These are phyloP conservation scores for Darevskia nairensis DNA, from an alignment of 2,797 vertebrate genomes.

Conservation along the genomic window DNA sequence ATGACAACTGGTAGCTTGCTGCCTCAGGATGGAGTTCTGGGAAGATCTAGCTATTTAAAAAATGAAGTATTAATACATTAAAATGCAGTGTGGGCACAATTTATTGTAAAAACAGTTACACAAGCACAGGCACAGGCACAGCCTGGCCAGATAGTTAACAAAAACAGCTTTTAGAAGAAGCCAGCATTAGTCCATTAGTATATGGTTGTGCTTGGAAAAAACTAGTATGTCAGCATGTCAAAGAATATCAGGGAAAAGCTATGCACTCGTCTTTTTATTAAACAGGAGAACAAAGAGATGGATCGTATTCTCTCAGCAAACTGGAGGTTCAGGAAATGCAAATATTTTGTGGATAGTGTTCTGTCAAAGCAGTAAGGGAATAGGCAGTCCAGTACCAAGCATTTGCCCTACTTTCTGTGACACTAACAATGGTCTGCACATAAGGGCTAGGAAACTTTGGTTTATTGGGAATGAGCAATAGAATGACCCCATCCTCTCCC, in stretches of 20 bases:
- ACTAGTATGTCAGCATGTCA: constrained; percentile 58
- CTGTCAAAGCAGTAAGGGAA: neutral
- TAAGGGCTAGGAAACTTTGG: too few species aligned
- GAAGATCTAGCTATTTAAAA: constrained; percentile 52
- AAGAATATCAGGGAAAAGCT: constrained; percentile 51
- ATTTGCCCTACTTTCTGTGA: neutral
- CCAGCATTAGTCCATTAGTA: constrained; percentile 56
- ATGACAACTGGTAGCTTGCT: constrained; percentile 63
- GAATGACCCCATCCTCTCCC: too few species aligned
- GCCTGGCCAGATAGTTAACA: constrained; percentile 11
- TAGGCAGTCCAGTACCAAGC: neutral
- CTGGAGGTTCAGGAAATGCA: neutral
- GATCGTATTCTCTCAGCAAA: constrained; percentile 50
- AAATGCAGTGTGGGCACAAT: constrained; percentile 51
- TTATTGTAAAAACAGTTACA: constrained; percentile 62
- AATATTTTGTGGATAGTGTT: neutral
- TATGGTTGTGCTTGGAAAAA: constrained; percentile 40
- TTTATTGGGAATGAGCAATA: too few species aligned
- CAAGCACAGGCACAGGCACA: constrained; percentile 54
- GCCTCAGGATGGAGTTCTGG: constrained; percentile 65
- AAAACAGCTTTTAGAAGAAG: constrained; percentile 35
- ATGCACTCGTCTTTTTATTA: constrained; percentile 9
- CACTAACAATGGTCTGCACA: neutral
- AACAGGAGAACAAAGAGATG: constrained; percentile 47
- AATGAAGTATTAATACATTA: constrained; percentile 54